Percentiles rank a stretch among this genome's conserved stretches.
Conservation (phyloP, 2,797 vertebrate species). For the Pseudotriccus pelzelni region DNA sequence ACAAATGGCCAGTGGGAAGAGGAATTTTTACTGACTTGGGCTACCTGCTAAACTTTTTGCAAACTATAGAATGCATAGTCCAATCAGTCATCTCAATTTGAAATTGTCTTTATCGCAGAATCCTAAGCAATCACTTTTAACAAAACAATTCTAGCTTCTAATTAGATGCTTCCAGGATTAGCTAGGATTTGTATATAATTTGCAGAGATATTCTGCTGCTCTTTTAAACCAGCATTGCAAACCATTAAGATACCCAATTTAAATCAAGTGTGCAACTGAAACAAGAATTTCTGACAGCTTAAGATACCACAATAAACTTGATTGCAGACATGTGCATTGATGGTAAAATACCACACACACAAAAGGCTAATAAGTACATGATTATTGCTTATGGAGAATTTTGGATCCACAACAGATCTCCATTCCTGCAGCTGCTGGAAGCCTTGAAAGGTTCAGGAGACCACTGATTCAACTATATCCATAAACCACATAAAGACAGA, state of each 20-base stretch:
- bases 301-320: neutral
- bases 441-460: neutral
- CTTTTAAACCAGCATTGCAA: neutral
- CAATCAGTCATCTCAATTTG: neutral
- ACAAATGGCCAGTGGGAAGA: neutral
- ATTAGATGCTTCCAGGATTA: neutral
- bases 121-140: neutral
- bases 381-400: neutral
- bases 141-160: neutral
- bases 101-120: neutral
- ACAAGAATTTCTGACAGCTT: neutral
- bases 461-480: neutral
- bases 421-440: neutral
- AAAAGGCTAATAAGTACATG: neutral
- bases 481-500: neutral
- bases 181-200: neutral
- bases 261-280: neutral
- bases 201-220: neutral
- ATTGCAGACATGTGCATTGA: fast-evolving
- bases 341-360: neutral
- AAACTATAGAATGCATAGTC: neutral
- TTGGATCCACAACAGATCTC: neutral
- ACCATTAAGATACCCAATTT: neutral
- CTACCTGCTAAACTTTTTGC: neutral
- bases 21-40: neutral